A percentile compares a stretch with the other conserved stretches of the same genome.
Conservation (phyloP, 2,113 vertebrate genomes). For the Scartelaos histophorus region DNA sequence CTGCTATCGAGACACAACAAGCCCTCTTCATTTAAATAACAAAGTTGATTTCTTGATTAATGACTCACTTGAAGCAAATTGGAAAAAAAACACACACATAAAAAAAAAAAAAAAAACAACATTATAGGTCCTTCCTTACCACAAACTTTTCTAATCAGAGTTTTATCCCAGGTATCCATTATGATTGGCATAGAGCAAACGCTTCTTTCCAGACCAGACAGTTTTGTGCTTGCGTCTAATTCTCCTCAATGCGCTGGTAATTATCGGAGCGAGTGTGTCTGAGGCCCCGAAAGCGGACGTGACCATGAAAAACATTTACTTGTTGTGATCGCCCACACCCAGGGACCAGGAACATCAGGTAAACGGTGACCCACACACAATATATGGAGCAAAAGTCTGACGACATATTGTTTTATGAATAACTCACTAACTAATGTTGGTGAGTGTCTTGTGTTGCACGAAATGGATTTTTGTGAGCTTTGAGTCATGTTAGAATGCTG, state of each 20-base stretch:
- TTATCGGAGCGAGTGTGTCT: conserved; percentile 56
- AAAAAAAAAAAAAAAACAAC: neutral
- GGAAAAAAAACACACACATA: conserved; percentile 7
- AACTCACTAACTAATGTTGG: neutral
- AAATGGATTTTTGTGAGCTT: too few relatives aligned
- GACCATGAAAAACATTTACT: conserved; percentile 57
- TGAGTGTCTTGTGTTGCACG: too few relatives aligned
- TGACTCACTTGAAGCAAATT: conserved; percentile 18
- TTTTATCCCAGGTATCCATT: conserved; percentile 20
- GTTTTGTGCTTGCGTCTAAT: conserved; percentile 44
- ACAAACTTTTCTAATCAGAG: conserved; percentile 50
- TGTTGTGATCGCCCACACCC: conserved; percentile 27
- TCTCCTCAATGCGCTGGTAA: conserved; percentile 55
- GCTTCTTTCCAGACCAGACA: conserved; percentile 40
- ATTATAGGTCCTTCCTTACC: neutral
- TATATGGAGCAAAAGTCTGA: conserved; percentile 20
- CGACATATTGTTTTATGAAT: conserved; percentile 13
- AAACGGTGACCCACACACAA: conserved; percentile 15
- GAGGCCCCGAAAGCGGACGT: conserved; percentile 50
- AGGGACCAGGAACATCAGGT: conserved; percentile 29
- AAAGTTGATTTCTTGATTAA: conserved; percentile 28
- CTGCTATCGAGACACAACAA: neutral
- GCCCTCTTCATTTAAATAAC: conserved; percentile 19
- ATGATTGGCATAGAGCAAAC: conserved; percentile 18
- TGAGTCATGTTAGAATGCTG: too few relatives aligned